phyloP scores from a whole-genome alignment of 2,113 vertebrate species.

The Myxocyprinus asiaticus region DNA sequence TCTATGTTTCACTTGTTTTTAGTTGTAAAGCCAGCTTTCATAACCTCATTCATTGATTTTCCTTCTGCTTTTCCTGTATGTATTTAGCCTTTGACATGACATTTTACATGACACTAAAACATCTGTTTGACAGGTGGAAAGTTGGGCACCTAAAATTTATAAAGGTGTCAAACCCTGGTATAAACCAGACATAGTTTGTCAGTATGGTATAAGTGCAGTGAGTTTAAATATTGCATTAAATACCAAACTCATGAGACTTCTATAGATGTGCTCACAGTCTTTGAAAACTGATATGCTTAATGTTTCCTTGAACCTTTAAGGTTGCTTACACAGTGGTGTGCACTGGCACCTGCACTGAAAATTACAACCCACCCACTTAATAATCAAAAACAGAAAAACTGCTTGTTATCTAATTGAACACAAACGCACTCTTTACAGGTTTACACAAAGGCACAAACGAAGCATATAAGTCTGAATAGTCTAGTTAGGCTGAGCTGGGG shows the following conservation, averaged over 20 bases:
- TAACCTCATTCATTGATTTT: constrained; percentile 44
- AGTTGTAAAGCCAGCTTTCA: constrained; percentile 8
- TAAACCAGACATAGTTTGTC: not conserved
- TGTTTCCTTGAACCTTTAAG: not conserved
- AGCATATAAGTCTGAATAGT: constrained; percentile 31
- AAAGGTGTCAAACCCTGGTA: not conserved
- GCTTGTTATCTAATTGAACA: no score
- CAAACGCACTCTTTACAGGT: not conserved
- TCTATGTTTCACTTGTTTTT: not conserved
- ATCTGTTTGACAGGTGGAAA: no score
- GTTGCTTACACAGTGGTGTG: not conserved
- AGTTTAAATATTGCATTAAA: no score
- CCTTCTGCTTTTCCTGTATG: constrained; percentile 50
- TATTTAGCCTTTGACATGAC: no score
- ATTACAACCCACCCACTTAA: not conserved
- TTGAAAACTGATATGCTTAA: not conserved
- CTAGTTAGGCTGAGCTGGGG: constrained; percentile 38
- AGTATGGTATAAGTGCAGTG: no score
- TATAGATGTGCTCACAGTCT: not conserved
- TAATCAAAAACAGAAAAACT: no score
- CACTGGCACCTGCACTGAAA: not conserved
- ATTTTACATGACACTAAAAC: no score
- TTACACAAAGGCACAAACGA: constrained; percentile 2
- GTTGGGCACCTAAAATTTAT: no score
- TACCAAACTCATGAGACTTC: no score